Evolutionary conservation across 2,797 vertebrate genomes (phyloP).

Genomic region (Rhodeus uyekii): DNA sequence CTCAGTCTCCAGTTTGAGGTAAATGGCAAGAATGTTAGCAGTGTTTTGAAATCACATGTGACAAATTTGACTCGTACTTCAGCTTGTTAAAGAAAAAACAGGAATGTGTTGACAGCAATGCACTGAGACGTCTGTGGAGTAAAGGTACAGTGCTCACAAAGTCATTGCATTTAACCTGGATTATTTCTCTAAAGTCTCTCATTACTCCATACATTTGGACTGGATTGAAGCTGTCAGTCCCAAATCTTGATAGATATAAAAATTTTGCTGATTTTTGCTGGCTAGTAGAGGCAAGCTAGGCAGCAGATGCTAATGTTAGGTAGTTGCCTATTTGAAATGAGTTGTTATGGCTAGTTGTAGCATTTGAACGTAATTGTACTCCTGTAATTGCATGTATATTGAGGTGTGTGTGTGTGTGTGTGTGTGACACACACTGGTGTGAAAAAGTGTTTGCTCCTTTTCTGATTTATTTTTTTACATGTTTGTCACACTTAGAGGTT

Average conservation of each 20-base stretch:
- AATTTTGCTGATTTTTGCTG: neutral
- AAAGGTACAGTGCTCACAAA: neutral
- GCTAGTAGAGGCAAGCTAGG: neutral
- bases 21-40: neutral
- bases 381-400: too few relatives aligned
- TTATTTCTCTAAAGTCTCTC: neutral
- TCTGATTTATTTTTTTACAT: too few relatives aligned
- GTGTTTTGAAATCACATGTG: neutral
- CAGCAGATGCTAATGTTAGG: neutral
- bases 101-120: neutral
- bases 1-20: neutral
- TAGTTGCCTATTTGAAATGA: neutral
- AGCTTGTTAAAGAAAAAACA: conserved; percentile 4
- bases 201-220: neutral
- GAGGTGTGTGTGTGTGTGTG: too few relatives aligned
- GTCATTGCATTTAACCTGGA: neutral
- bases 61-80: neutral
- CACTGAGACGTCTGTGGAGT: neutral
- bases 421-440: too few relatives aligned
- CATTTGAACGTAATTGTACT: too few relatives aligned
- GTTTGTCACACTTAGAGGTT: too few relatives aligned
- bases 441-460: too few relatives aligned
- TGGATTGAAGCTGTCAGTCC: neutral
- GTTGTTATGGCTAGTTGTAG: neutral
- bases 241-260: neutral